Conservation (phyloP, 2,113 vertebrate genomes). For the Jaculus jaculus region DNA sequence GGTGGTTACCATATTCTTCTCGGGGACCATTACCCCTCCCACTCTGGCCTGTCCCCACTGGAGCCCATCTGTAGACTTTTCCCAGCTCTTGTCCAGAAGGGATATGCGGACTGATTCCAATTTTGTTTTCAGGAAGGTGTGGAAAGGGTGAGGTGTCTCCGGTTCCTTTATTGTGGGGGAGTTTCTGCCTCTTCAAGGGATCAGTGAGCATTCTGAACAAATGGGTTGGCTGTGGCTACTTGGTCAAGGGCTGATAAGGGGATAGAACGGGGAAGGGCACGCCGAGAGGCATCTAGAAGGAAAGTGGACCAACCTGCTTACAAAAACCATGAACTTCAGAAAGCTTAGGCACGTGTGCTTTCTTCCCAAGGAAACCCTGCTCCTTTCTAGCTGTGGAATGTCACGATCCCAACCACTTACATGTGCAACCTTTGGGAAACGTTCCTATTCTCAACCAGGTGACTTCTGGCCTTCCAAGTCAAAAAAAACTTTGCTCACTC, state of each 20-base stretch:
- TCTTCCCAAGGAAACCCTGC: neutral
- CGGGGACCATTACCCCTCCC: too few relatives aligned
- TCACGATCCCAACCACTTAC: neutral
- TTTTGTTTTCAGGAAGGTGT: neutral
- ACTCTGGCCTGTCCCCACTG: too few relatives aligned
- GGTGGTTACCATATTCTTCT: neutral
- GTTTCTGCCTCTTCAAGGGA: neutral
- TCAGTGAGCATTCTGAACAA: neutral
- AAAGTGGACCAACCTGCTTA: neutral
- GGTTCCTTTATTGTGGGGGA: neutral
- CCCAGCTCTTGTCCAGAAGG: neutral
- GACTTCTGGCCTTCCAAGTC: neutral
- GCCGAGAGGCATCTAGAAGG: neutral
- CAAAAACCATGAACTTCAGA: neutral
- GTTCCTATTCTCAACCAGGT: neutral
- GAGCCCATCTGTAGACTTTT: rapidly evolving
- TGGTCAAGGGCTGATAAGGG: neutral
- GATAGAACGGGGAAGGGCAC: neutral
- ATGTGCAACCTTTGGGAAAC: neutral
- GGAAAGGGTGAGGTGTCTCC: neutral
- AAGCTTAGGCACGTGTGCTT: neutral
- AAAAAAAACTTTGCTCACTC: neutral
- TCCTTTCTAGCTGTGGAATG: neutral
- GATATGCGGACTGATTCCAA: neutral
- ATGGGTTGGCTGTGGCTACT: neutral